Evolutionary conservation across 2,797 vertebrate species (phyloP).

Genomic region (Sebastes aleutianus): DNA sequence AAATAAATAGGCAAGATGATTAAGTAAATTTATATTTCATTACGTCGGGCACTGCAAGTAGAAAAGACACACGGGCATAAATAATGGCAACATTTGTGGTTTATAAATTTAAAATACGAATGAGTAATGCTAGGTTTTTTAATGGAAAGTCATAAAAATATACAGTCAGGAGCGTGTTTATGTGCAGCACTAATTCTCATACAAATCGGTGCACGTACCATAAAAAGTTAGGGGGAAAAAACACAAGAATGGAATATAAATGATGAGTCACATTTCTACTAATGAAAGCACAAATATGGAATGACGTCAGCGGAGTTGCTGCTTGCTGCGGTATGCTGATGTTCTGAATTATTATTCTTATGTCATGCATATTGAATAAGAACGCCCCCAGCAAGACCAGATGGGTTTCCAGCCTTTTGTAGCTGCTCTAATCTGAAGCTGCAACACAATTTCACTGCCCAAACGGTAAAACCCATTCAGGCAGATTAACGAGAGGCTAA

Average conservation of each 20-base stretch:
- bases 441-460: not conserved
- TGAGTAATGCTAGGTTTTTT: not conserved
- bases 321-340: constrained; percentile 17
- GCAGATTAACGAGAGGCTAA: constrained; percentile 5
- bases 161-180: not conserved
- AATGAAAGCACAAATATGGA: constrained; percentile 16
- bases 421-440: constrained; percentile 14
- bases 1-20: constrained; percentile 33
- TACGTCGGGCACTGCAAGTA: not conserved
- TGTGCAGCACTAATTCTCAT: not conserved
- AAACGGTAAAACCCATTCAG: not conserved
- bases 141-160: not conserved
- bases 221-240: not conserved
- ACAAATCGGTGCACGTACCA: not conserved
- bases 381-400: constrained; percentile 25
- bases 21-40: constrained; percentile 39
- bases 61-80: not conserved
- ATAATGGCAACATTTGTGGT: constrained; percentile 3
- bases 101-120: not conserved
- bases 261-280: constrained; percentile 31
- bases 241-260: not conserved
- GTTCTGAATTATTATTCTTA: constrained; percentile 36
- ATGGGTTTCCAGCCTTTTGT: constrained; percentile 26
- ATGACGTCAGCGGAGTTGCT: constrained; percentile 17
- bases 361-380: constrained; percentile 37